A percentile compares a stretch with the other conserved stretches of the same genome.
phyloP scores from a whole-genome alignment of 1,140 invertebrate genomes.

The Drosophila rufa region DNA sequence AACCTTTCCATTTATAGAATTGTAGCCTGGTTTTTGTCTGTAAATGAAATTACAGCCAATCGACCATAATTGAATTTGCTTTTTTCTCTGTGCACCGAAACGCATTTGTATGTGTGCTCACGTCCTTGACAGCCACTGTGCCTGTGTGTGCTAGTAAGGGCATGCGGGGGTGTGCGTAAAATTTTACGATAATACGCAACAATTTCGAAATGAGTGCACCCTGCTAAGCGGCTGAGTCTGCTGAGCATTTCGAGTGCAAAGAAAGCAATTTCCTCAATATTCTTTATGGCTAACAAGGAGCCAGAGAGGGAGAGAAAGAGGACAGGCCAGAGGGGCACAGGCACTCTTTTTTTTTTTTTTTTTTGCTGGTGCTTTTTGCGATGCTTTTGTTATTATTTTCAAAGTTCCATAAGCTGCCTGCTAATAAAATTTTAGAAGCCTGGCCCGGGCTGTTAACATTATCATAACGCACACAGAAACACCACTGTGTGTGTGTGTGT shows the following conservation, averaged over 20 bases:
- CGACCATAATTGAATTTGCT: slow-evolving; percentile 18
- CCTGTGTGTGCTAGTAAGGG: slow-evolving; percentile 1
- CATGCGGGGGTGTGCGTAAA: slow-evolving; percentile 66
- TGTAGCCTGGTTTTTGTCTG: neutral
- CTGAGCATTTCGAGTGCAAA: slow-evolving; percentile 71
- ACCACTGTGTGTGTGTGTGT: slow-evolving; percentile 17
- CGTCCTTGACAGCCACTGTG: slow-evolving; percentile 47
- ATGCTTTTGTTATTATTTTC: slow-evolving; percentile 78
- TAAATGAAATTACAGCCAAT: neutral
- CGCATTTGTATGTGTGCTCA: slow-evolving; percentile 61
- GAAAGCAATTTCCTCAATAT: slow-evolving; percentile 81
- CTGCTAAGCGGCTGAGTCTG: slow-evolving; percentile 52
- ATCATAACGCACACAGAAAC: slow-evolving; percentile 68
- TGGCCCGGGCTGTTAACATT: slow-evolving; percentile 71
- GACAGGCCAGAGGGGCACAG: neutral
- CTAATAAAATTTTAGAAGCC: slow-evolving; percentile 82
- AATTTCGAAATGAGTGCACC: slow-evolving; percentile 77
- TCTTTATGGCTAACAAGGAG: slow-evolving; percentile 61
- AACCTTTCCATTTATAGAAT: neutral
- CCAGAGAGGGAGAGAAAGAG: neutral
- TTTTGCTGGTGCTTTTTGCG: slow-evolving; percentile 43
- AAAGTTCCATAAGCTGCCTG: slow-evolving; percentile 74
- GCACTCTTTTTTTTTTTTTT: slow-evolving; percentile 1
- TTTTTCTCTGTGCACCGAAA: slow-evolving; percentile 16
- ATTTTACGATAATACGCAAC: slow-evolving; percentile 80